phyloP scores from a whole-genome alignment of 2,113 vertebrate species.

The Halichoerus grypus region DNA sequence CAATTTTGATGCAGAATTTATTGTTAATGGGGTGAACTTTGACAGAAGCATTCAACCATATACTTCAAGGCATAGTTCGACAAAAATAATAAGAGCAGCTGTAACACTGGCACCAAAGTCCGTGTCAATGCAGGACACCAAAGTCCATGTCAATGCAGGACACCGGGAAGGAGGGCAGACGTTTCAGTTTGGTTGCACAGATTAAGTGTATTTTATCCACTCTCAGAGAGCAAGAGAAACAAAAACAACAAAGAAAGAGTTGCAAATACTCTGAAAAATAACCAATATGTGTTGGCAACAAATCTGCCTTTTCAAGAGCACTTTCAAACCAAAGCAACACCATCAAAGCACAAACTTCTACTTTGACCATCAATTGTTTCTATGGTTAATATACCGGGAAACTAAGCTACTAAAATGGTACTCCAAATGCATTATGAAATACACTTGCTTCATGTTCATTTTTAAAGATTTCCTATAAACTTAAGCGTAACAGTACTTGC shows the following conservation, averaged over 20 bases:
- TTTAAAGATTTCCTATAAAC: conserved; percentile 36
- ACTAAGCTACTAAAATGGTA: conserved; percentile 29
- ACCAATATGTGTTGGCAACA: background rate
- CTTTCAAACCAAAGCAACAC: background rate
- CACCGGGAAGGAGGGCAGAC: background rate
- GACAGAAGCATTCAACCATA: background rate
- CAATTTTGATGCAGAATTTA: conserved; percentile 20
- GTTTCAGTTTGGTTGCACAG: background rate
- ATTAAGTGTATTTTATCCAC: background rate
- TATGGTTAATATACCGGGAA: background rate
- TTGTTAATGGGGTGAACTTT: background rate
- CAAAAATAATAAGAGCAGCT: background rate
- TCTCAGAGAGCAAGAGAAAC: background rate
- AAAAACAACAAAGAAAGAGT: background rate
- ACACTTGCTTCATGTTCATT: conserved; percentile 4
- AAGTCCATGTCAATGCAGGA: too few species aligned
- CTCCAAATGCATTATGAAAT: background rate
- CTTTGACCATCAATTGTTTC: conserved; percentile 13
- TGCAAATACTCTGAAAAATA: conserved; percentile 29
- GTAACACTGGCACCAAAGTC: background rate
- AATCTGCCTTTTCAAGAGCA: background rate
- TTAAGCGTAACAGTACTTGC: background rate
- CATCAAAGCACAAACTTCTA: background rate
- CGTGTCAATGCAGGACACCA: background rate
- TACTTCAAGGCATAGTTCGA: background rate